phyloP scores from a whole-genome alignment of 2,113 vertebrate genomes.

The Eublepharis macularius region DNA sequence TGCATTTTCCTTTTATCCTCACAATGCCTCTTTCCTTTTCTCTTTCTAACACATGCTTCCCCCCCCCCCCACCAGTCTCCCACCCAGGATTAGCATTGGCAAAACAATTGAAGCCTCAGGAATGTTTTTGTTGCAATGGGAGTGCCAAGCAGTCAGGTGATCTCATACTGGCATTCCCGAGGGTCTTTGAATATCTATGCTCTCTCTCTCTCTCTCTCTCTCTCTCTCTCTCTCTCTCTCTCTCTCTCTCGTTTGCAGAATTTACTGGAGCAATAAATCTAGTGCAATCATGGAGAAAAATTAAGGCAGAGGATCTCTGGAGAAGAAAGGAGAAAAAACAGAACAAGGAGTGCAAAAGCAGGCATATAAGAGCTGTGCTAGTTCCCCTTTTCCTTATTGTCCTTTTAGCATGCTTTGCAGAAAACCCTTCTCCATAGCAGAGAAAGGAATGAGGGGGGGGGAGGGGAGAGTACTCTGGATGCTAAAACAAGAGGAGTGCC shows the following conservation, averaged over 20 bases:
- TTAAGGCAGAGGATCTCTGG: constrained; percentile 66
- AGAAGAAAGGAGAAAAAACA: constrained; percentile 45
- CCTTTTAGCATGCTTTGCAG: constrained; percentile 26
- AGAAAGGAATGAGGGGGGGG: background rate
- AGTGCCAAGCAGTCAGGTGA: constrained; percentile 58
- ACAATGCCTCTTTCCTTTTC: constrained; percentile 12
- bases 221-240: constrained; percentile 39
- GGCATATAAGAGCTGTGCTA: constrained; percentile 2
- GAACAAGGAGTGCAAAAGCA: background rate
- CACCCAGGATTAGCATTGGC: constrained; percentile 50
- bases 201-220: constrained; percentile 38
- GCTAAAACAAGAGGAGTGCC: constrained; percentile 18
- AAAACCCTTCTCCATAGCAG: constrained; percentile 8
- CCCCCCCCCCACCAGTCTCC: constrained; percentile 20
- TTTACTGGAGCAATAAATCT: constrained; percentile 74
- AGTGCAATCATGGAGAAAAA: constrained; percentile 71
- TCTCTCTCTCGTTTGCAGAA: constrained; percentile 60
- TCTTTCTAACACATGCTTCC: constrained; percentile 3
- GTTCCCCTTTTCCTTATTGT: constrained; percentile 39
- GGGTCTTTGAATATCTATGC: constrained; percentile 30
- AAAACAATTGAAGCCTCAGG: constrained; percentile 56
- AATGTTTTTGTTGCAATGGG: constrained; percentile 63
- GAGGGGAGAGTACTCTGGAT: constrained; percentile 5
- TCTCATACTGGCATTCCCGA: constrained; percentile 44
- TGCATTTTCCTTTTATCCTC: constrained; percentile 1